Conservation (phyloP, 2,888 invertebrate genomes). For the Diadegma fenestrale region DNA sequence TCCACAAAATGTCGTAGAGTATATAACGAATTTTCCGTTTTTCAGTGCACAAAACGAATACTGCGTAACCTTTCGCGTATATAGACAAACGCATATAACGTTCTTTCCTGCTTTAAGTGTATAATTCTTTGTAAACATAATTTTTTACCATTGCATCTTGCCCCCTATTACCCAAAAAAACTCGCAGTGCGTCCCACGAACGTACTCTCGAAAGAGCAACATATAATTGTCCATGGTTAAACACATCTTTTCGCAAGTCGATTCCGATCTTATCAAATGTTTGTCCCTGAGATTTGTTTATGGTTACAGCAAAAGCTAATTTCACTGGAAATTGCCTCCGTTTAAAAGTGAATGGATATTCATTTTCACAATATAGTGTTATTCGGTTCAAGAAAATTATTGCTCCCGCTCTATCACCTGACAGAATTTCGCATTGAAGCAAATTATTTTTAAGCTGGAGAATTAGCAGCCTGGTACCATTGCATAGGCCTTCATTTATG, state of each 20-base stretch:
- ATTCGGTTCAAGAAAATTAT: constrained; percentile 48
- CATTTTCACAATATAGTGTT: neutral
- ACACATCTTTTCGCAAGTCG: constrained; percentile 64
- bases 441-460: no score
- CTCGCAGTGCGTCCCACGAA: constrained; percentile 62
- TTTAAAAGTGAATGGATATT: constrained; percentile 31
- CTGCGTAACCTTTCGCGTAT: no score
- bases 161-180: constrained; percentile 49
- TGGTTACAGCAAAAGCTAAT: constrained; percentile 70
- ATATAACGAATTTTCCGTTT: no score
- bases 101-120: constrained; percentile 1
- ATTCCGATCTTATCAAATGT: constrained; percentile 63
- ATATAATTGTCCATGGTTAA: constrained; percentile 68
- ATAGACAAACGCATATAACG: no score
- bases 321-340: constrained; percentile 69
- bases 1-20: no score
- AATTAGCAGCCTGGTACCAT: constrained; percentile 57
- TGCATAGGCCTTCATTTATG: constrained; percentile 55
- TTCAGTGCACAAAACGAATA: no score
- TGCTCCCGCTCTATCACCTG: constrained; percentile 54
- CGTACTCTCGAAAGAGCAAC: constrained; percentile 60
- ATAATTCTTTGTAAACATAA: constrained; percentile 51
- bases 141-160: constrained; percentile 40
- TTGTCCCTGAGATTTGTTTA: constrained; percentile 67
- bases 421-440: constrained; percentile 66